Conservation (phyloP, 35 echinoderm and acorn worm species). For the Holothuria glaberrima region DNA sequence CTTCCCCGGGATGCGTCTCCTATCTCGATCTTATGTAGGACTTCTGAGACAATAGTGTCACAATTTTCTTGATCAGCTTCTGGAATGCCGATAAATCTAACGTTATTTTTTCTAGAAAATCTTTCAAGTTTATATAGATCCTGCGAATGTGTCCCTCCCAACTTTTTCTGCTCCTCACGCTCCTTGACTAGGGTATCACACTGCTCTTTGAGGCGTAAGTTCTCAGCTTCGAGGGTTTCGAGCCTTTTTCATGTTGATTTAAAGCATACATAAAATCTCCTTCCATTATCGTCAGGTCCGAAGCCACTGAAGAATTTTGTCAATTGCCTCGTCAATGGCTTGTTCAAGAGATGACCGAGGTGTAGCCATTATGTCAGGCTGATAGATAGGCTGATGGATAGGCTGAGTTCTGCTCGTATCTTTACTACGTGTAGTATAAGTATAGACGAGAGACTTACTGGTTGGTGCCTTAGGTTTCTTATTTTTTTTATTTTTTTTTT, state of each 20-base stretch:
- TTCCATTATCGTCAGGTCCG: not conserved
- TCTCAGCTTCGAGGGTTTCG: not conserved
- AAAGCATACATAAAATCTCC: not conserved
- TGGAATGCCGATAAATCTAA: not conserved
- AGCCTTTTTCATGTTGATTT: not conserved
- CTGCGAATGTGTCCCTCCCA: not conserved
- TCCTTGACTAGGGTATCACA: not conserved
- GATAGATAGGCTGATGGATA: no score
- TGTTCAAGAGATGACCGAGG: no score
- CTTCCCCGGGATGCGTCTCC: not conserved
- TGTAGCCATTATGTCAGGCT: no score
- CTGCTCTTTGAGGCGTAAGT: not conserved
- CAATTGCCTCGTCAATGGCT: no score
- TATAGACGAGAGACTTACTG: no score
- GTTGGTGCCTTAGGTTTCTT: no score
- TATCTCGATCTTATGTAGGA: not conserved
- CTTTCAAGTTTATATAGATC: not conserved
- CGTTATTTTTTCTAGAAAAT: conserved; percentile 1
- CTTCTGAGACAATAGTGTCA: not conserved
- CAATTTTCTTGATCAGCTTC: not conserved
- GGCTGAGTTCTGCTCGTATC: no score
- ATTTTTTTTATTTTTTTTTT: no score
- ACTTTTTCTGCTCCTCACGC: not conserved
- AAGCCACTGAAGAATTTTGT: not conserved
- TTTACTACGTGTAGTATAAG: no score